phyloP scores from a whole-genome alignment of 2,113 vertebrate species.

The Micronisus gabar region DNA sequence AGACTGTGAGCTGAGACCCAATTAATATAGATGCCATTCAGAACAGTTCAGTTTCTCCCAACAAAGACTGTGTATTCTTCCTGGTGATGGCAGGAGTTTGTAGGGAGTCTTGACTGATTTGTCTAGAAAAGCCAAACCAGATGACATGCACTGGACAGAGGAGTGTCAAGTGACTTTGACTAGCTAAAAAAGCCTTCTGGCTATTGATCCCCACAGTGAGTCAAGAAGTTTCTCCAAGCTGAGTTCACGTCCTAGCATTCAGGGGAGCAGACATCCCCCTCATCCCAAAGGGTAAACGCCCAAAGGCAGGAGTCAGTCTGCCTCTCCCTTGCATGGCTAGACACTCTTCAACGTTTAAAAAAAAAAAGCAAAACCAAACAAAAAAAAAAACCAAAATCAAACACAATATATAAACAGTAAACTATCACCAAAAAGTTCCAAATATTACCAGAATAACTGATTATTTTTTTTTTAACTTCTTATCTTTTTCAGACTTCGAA shows the following conservation, averaged over 20 bases:
- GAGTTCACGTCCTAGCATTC: neutral
- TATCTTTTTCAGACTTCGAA: neutral
- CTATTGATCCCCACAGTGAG: neutral
- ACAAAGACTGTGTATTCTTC: neutral
- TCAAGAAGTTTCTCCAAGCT: neutral
- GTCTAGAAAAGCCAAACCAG: neutral
- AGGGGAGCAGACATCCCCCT: accelerated
- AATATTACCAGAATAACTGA: neutral
- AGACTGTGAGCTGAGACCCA: neutral
- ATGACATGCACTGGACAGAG: neutral
- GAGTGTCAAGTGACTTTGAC: neutral
- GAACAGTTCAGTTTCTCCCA: neutral
- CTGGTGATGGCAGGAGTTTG: neutral
- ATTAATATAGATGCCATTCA: neutral
- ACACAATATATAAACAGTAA: neutral
- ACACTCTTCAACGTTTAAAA: neutral
- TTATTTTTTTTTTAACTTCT: neutral
- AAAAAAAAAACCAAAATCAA: too few species aligned
- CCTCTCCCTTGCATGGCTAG: neutral
- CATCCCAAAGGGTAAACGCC: neutral
- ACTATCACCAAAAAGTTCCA: neutral
- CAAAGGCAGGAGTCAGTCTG: neutral
- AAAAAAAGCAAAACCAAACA: neutral
- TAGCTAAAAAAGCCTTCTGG: neutral
- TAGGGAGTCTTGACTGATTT: neutral